These are phyloP conservation scores for Pomacea maculata DNA, from an alignment of 1,140 invertebrate species.

Conservation along the genomic window DNA sequence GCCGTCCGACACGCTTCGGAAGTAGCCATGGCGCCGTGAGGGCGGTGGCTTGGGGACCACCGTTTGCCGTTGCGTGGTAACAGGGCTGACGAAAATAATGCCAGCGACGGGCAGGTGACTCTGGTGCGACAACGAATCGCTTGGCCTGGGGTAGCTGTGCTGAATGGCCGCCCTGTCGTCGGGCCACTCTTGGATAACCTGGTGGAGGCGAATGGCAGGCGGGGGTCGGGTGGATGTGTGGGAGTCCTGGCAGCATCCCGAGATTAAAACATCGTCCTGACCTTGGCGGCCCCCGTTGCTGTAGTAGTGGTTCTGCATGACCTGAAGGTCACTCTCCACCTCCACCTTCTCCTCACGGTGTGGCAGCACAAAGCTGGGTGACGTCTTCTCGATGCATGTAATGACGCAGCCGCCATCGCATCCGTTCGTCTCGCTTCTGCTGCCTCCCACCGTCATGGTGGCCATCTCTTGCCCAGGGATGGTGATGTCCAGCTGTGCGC, in stretches of 20 bases:
- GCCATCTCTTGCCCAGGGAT: no score
- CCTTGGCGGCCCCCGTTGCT: background rate
- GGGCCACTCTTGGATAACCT: background rate
- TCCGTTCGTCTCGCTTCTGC: no score
- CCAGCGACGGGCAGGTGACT: constrained; percentile 4
- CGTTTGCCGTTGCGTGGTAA: background rate
- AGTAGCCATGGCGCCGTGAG: background rate
- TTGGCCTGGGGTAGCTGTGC: background rate
- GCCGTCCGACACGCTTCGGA: constrained; percentile 15
- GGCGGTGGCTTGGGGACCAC: background rate
- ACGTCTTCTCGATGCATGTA: constrained; percentile 18
- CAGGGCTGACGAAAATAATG: constrained; percentile 15
- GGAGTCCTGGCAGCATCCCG: constrained; percentile 1
- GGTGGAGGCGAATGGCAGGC: background rate
- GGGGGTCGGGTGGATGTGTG: background rate
- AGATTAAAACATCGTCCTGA: background rate
- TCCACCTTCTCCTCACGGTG: constrained; percentile 16
- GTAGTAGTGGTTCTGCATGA: constrained; percentile 22
- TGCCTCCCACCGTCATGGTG: no score
- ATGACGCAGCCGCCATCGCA: background rate
- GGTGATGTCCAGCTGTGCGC: no score
- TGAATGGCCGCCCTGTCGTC: background rate
- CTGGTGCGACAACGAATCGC: constrained; percentile 9
- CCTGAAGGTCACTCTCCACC: constrained; percentile 18
- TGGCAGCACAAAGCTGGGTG: constrained; percentile 8